Conservation (phyloP, 1,140 invertebrate genomes). For the Drosophila nannoptera region DNA sequence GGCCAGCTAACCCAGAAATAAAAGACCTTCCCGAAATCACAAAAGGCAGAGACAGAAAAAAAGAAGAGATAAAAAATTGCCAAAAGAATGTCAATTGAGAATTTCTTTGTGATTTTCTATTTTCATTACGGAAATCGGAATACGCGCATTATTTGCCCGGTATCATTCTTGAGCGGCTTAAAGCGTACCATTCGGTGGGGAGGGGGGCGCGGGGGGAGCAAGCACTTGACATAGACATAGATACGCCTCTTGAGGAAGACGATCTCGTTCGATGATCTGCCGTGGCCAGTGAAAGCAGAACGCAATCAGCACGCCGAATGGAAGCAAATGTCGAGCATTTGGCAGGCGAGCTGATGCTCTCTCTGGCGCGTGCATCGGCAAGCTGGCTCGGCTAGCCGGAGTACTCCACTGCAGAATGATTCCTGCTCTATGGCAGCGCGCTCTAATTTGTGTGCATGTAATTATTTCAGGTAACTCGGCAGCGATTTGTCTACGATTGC, state of each 20-base stretch:
- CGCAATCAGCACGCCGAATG: constrained; percentile 31
- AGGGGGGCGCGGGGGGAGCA: constrained; percentile 1
- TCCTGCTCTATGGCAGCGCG: constrained; percentile 49
- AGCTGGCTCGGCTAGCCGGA: no score
- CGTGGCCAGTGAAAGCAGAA: constrained; percentile 59
- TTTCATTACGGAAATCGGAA: constrained; percentile 45
- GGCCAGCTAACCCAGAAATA: constrained; percentile 53
- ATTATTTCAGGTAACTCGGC: constrained; percentile 66
- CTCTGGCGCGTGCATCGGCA: no score
- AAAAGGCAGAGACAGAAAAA: no score
- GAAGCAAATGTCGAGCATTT: constrained; percentile 18
- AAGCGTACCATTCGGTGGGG: not conserved
- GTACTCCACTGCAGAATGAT: constrained; percentile 47
- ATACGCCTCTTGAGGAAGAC: constrained; percentile 23
- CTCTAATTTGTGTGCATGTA: constrained; percentile 70
- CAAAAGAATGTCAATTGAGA: constrained; percentile 23
- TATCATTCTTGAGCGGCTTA: constrained; percentile 47
- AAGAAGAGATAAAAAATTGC: not conserved
- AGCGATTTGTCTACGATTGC: constrained; percentile 43
- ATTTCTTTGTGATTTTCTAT: constrained; percentile 38
- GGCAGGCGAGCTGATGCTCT: not conserved
- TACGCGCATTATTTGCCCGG: constrained; percentile 35
- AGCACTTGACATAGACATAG: constrained; percentile 46
- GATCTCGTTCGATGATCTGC: constrained; percentile 47
- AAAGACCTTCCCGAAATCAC: constrained; percentile 3